Base-by-base conservation (phyloP, 2,888 invertebrate genomes). In the Sipha maydis region DNA sequence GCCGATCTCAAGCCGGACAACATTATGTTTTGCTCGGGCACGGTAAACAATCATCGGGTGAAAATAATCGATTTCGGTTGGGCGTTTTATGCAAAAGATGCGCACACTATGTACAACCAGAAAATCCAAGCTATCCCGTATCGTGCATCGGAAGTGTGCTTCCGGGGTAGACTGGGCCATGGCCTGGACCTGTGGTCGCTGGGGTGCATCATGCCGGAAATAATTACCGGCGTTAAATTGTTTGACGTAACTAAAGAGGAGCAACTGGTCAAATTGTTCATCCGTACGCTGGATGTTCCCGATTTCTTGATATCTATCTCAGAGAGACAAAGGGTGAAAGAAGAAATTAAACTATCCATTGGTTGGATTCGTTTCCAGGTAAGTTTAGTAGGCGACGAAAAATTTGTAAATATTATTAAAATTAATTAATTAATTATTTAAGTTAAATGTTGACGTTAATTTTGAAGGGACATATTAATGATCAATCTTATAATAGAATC, bases 131-230 rank as follows among this genome's bases (percentile, higher is more conserved):
- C 79, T 4, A n/a, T 85, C 11, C 54, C 79, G 3, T 85, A 85
- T 8, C 48, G 85, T 4, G 85, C 78, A 0, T 71, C 85, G 0
- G 85, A 85, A 54, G 85, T 85, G 34, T 71, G 79, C 69, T 79
- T 71, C 34, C 34, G 2, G 1, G n/a, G 38, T 0, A 41, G 1
- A 7, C 19, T 79, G 3, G 85, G 28, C 34, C n/a, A 85, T 3
- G 71, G 69, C 25, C 14, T 85, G 11, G 85, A 85, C 56, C 0
- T 85, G 34, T 85, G 85, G 85, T 21, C 85, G 19, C 11, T 85
- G 54, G 85, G 85, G 2, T 85, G 85, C 19, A 85, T 85, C 17
- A 71, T 85, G 85, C 78, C 85, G 7, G 85, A 79, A 79, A 85
- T 85, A 0, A 34, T 85, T 19, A 79, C 78, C 0, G 85, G 85